Base-by-base conservation (phyloP, 1,140 invertebrate genomes). In the Drosophila novamexicana region DNA sequence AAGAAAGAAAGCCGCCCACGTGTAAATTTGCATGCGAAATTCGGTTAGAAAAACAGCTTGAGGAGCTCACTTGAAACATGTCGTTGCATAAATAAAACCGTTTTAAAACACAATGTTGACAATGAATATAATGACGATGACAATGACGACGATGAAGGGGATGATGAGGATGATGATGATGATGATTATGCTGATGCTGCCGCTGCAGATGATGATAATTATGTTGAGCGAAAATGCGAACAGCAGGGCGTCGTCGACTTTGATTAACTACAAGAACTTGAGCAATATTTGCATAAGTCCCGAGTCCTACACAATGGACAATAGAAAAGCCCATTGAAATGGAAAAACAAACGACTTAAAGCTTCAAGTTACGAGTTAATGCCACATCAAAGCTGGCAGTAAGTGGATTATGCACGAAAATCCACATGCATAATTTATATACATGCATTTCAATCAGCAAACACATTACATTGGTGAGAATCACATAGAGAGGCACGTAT, bases 11-110 rank as follows among this genome's bases (percentile, higher is more conserved):
- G 45, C 47, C 45, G 66, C 66, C 72, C 83, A 88, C 83, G 84
- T 88, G 84, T 59, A 89, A 88, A 89, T 89, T 89, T 89, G 85
- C 85, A 89, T 89, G 68, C 77, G 68, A 89, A 88, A 89, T 89
- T 89, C 70, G 79, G 79, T 88, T 88, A 86, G 81, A 79, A 82
- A 79, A 77, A 77, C 76, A 79, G 76, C 76, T 67, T 65, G 61
- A 75, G 68, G 76, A 50, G 75, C 69, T 76, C 72, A 66, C 63
- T 53, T 65, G 71, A 81, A 86, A 89, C 83, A 86, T 86, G 83
- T 81, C 83, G 76, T 79, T 86, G 83, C 83, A 86, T 86, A 86
- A 86, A 83, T 86, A 88, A 86, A 86, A 86, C 50, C 83, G 66
- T 81, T 86, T 86, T 82, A 82, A 86, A 68, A 62, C 67, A 61